A percentile compares a stretch with the other conserved stretches of the same genome.
phyloP scores from a whole-genome alignment of 92 coral and sea anemone species.

The Plumapathes pennacea region DNA sequence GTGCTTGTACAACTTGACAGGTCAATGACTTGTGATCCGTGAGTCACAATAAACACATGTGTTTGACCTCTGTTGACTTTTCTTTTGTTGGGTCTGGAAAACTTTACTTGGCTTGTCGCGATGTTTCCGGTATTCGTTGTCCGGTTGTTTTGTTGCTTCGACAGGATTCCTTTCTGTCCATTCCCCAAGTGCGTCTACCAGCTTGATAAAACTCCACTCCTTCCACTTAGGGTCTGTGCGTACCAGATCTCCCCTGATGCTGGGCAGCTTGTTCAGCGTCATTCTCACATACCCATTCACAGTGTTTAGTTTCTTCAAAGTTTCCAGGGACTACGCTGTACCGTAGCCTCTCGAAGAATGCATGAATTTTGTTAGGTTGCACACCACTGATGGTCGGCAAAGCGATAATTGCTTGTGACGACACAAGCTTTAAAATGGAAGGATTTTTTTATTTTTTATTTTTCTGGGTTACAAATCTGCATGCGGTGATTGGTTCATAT shows the following conservation, averaged over 20 bases:
- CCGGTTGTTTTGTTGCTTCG: too few species aligned
- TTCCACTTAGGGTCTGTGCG: constrained; percentile 44
- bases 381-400: constrained; percentile 35
- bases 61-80: constrained; percentile 5
- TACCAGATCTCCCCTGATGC: constrained; percentile 28
- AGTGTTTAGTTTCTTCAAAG: constrained; percentile 17
- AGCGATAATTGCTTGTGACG: too few species aligned
- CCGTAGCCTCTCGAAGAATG: constrained; percentile 25
- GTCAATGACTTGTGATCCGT: constrained; percentile 18
- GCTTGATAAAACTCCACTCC: constrained; percentile 26
- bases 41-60: constrained; percentile 30
- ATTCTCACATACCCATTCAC: constrained; percentile 36
- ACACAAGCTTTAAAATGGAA: too few species aligned
- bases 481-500: too few species aligned
- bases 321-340: constrained; percentile 37
- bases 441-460: too few species aligned
- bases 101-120: too few species aligned
- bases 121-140: too few species aligned
- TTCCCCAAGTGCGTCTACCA: constrained; percentile 27
- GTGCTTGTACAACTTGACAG: constrained; percentile 17
- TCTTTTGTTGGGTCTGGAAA: constrained; percentile 24
- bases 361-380: constrained; percentile 20
- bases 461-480: too few species aligned
- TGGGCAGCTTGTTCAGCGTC: constrained; percentile 49
- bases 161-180: constrained; percentile 44